Base-by-base conservation (phyloP, 2,113 vertebrate species). In the Albula glossodonta region DNA sequence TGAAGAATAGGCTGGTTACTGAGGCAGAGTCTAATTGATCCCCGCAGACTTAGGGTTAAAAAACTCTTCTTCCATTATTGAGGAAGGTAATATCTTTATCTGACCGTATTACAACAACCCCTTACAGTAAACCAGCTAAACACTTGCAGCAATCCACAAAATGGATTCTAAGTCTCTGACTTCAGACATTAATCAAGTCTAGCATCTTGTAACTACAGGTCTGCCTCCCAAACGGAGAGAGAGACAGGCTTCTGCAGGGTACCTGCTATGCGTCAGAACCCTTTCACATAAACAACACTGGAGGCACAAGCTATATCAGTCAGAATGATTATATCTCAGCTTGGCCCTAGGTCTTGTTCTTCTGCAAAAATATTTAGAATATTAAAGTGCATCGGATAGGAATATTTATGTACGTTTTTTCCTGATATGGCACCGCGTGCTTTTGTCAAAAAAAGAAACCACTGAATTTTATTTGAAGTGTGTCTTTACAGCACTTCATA, bases 301-400 rank as follows among this genome's bases (percentile, higher is more conserved):
- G 74, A 53, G 41, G 74, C 51, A 74, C 31, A 52, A 22, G 51
- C 70, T 84, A 48, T 78, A 84, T 79, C 77, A 78, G 85, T 51
- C 19, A 66, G 80, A 86, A 50, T 51, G 56, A 86, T 86, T 74
- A 81, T 19, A 52, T 86, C 22, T 41, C 51, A n/a, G 63, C 50
- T 52, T 82, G 52, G 57, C 11, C 52, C 80, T 15, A 19, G n/a
- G 25, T 53, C 50, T 81, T 49, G 49, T 51, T 51, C 49, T 82
- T 22, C 60, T 66, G 60, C 17, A 66, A 66, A 66, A 66, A 66
- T 2, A 11, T 9, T 74, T 25, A 9, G 22, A 22, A 70, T 9
- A 22, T 70, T 70, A 17, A 70, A 74, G 70, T 25, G 70, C 70
- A 31, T 74, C 19, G 8, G n/a, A 5, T 2, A 8, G n/a, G 70